These are phyloP conservation scores for Dolichoris vasculosae DNA, from an alignment of 1,140 invertebrate species.

Conservation along the genomic window DNA sequence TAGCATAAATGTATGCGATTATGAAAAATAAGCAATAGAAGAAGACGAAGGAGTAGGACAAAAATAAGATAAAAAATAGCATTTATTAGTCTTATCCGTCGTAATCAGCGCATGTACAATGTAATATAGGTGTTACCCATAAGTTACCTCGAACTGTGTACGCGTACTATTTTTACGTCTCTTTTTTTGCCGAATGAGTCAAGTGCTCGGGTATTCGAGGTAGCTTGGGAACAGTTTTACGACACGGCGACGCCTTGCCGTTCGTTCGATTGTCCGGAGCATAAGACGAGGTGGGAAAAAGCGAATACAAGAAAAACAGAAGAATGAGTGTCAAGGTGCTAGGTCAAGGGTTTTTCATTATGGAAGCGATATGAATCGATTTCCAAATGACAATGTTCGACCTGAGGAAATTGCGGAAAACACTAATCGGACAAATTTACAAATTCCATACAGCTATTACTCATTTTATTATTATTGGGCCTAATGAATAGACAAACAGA, in stretches of 20 bases:
- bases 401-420: slow-evolving; percentile 5
- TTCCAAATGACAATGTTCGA: slow-evolving; percentile 25
- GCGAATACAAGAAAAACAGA: background rate
- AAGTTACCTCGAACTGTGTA: slow-evolving; percentile 24
- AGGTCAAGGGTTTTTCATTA: slow-evolving; percentile 43
- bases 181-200: slow-evolving; percentile 39
- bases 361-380: slow-evolving; percentile 19
- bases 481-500: background rate
- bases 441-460: background rate
- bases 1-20: slow-evolving; percentile 6
- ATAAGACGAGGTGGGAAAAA: slow-evolving; percentile 26
- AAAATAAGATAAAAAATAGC: slow-evolving; percentile 11
- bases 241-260: slow-evolving; percentile 41
- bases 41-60: background rate
- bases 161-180: slow-evolving; percentile 39
- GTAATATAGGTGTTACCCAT: slow-evolving; percentile 36
- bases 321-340: slow-evolving; percentile 51
- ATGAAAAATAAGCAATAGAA: slow-evolving; percentile 19
- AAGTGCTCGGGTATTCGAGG: slow-evolving; percentile 38
- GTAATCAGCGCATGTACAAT: slow-evolving; percentile 30
- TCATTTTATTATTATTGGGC: background rate
- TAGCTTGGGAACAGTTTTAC: slow-evolving; percentile 43
- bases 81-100: slow-evolving; percentile 42
- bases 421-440: background rate
- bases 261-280: slow-evolving; percentile 22